Evolutionary conservation across 2,797 vertebrate species (phyloP), one percentile per base, ranked within the genome.

Genomic region (Pterois miles): DNA sequence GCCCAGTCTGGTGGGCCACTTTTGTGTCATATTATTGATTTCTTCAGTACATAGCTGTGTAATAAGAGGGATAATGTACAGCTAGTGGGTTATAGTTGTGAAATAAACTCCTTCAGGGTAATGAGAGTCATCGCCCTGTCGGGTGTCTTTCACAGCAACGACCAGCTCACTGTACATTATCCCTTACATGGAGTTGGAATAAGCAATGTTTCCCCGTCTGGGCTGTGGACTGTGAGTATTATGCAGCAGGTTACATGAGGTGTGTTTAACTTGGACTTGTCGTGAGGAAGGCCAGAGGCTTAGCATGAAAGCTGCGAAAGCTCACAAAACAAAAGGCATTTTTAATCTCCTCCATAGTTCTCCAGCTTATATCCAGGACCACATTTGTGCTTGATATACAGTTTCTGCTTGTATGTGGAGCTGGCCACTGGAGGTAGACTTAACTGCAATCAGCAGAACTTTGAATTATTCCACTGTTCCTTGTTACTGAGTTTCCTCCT

Each of bases 301-400:
- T 59, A 76, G 50, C 5, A 20, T 9, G 40, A 84, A 84, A 78
- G 57, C 74, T 66, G 20, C 29, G 52, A 76, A 73, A 74, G 53
- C 71, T 72, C 63, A 31, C 36, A 65, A 33, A 86, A 56, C 25
- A 81, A 77, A 76, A 68, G 53, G 25, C 5, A 5, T 63, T 81
- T 90, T 88, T 79, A 63, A 63, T 88, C 68, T 73, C 57, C 76
- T 78, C 20, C 74, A 71, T 89, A 88, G 76, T 88, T 88, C 60
- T 83, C 71, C 76, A 67, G 81, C 81, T 86, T 75, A 67, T 67
- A 82, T 81, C 79, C 76, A 71, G 71, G 56, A 68, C 58, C 60
- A 36, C 56, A 22, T 81, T 76, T 83, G 65, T 74, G 64, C 67
- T 71, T 29, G 74, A 66, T 71, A 2, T 14, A 66, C 60, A 38